phyloP scores from a whole-genome alignment of 2,797 vertebrate species.

The Ctenopoma kingsleyae region DNA sequence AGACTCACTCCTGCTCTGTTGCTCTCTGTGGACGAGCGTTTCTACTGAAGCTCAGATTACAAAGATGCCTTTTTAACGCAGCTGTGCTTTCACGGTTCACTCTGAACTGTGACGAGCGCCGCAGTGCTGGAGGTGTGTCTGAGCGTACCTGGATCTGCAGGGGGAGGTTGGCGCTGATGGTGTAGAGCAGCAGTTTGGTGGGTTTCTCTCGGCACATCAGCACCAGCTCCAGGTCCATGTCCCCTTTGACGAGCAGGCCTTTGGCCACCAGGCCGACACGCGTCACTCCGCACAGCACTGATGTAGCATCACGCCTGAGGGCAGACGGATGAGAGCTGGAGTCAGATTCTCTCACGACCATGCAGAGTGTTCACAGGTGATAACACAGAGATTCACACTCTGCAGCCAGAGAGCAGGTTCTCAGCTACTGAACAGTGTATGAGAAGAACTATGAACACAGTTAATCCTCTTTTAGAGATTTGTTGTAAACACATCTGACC shows the following conservation, averaged over 20 bases:
- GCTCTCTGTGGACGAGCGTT: slow-evolving; percentile 7
- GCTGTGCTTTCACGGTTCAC: slow-evolving; percentile 9
- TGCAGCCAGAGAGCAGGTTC: background rate
- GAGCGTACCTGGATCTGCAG: slow-evolving; percentile 92
- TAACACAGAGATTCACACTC: slow-evolving; percentile 8
- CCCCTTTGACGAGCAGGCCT: slow-evolving; percentile 93
- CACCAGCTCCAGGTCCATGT: slow-evolving; percentile 94
- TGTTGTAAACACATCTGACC: background rate
- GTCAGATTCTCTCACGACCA: slow-evolving; percentile 16
- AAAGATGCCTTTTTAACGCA: slow-evolving; percentile 1
- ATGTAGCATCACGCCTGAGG: slow-evolving; percentile 72
- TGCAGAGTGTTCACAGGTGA: slow-evolving; percentile 1
- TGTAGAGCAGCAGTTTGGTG: slow-evolving; percentile 89
- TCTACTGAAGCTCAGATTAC: background rate
- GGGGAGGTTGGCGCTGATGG: slow-evolving; percentile 92
- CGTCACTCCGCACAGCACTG: slow-evolving; percentile 91
- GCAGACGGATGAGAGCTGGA: slow-evolving; percentile 69
- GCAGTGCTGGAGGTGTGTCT: slow-evolving; percentile 46
- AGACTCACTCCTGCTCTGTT: background rate
- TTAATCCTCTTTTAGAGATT: background rate
- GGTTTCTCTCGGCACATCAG: slow-evolving; percentile 94
- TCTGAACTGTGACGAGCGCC: background rate
- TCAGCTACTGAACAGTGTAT: background rate
- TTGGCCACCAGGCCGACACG: slow-evolving; percentile 93
- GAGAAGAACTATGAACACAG: background rate